Evolutionary conservation across 2,797 vertebrate genomes (phyloP), one percentile per base, ranked within the genome.

Genomic region (Sebastes minor): DNA sequence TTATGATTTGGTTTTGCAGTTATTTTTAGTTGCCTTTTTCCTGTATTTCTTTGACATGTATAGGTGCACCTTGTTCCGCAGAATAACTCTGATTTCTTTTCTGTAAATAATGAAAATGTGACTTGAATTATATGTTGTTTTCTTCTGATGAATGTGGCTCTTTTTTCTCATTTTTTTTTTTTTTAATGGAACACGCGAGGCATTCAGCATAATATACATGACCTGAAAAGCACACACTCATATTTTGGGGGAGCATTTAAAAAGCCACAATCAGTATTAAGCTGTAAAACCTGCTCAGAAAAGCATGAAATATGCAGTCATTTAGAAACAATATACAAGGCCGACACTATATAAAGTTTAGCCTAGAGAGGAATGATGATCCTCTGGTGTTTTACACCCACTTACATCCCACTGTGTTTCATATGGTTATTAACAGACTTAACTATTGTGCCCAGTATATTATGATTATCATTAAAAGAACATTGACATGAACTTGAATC

Each of bases 1-100:
- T 96, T 95, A 91, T 96, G 86, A 88, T 93, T 89, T 88, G 91
- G 90, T 93, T 61, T 92, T 81, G 78, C 89, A 91, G 93, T 89
- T 95, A 96, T 95, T 95, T 95, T 94, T 93, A 94, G 93, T 80
- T 74, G 67, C 86, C 87, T 86, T 91, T 86, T 86, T 87, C 80
- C 88, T 86, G 80, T 71, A 69, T 71, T 63, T 62, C 46, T 76
- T 66, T 78, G 74, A 88, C 78, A 80, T 92, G 88, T 88, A 89
- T 86, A 65, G 83, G 90, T 83, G 71, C 88, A 92, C 89, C 87
- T 93, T 94, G 88, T 93, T 95, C 87, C 87, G 80, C 86, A 83
- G 84, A 91, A 89, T 78, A 88, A 90, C 82, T 84, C 71, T 85
- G 83, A 92, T 90, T 94, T 89, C 74, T 87, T 91, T 89, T 91